A percentile compares a stretch with the other conserved stretches of the same genome.
Conservation (phyloP, 2,113 vertebrate species). For the Carassius auratus region DNA sequence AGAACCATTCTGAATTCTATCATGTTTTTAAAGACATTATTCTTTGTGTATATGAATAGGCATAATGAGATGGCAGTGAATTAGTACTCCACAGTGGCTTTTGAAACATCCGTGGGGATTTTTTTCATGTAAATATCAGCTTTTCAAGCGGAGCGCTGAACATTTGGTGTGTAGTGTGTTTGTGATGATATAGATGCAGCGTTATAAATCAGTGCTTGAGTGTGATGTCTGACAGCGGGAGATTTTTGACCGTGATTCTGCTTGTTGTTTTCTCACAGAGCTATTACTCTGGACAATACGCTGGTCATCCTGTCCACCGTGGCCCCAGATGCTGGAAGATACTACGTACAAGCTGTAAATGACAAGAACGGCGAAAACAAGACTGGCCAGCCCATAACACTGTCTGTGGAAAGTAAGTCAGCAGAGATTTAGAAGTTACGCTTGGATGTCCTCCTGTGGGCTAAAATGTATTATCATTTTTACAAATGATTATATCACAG, state of each 20-base stretch:
- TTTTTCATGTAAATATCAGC: constrained; percentile 1
- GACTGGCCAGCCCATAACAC: constrained; percentile 93
- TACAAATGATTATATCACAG: not conserved
- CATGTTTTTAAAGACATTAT: constrained; percentile 12
- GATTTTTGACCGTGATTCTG: not conserved
- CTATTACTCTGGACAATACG: constrained; percentile 96
- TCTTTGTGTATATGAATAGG: constrained; percentile 10
- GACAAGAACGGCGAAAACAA: constrained; percentile 99
- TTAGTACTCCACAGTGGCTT: not conserved
- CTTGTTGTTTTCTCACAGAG: constrained; percentile 70
- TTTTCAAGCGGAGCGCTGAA: not conserved
- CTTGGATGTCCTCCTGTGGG: not conserved
- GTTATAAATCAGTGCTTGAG: constrained; percentile 12
- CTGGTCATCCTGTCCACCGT: constrained; percentile 96
- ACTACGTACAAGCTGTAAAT: constrained; percentile 96
- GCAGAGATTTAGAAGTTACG: not conserved
- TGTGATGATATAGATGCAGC: not conserved
- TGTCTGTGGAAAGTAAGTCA: constrained; percentile 86
- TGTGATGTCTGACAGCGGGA: constrained; percentile 13
- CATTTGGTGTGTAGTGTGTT: not conserved
- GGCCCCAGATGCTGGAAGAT: constrained; percentile 91
- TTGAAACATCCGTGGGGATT: not conserved
- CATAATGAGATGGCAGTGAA: not conserved
- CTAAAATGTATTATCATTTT: not conserved
- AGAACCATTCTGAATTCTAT: not conserved